phyloP scores from a whole-genome alignment of 2,888 invertebrate genomes.

The Trichopria drosophilae region DNA sequence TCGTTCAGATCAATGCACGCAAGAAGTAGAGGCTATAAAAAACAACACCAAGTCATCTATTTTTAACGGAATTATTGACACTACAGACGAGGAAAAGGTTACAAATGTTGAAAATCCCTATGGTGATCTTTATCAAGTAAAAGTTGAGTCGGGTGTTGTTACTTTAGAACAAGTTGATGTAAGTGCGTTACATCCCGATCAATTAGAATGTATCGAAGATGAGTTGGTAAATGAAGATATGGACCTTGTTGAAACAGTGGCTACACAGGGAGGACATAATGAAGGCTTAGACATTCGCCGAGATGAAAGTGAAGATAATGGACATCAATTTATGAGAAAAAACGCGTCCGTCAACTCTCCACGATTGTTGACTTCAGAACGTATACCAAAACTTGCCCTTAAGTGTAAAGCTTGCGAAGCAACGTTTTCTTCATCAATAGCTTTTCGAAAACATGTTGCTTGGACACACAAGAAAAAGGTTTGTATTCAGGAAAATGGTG shows the following conservation, averaged over 20 bases:
- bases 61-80: background rate
- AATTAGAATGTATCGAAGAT: conserved; percentile 1
- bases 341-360: no score
- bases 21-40: background rate
- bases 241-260: no score
- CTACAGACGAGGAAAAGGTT: background rate
- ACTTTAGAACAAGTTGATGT: conserved; percentile 45
- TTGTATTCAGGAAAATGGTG: conserved; percentile 52
- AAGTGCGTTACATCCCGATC: conserved; percentile 16
- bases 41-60: background rate
- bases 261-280: background rate
- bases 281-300: no score
- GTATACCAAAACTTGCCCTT: no score
- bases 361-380: no score
- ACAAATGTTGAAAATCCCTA: conserved; percentile 13
- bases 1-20: no score
- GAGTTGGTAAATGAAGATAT: background rate
- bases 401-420: conserved; percentile 53
- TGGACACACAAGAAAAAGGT: conserved; percentile 55
- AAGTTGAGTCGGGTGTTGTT: conserved; percentile 47
- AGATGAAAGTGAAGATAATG: no score
- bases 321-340: no score
- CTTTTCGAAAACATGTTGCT: conserved; percentile 53
- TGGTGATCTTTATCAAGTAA: conserved; percentile 49
- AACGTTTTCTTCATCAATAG: conserved; percentile 46